Conservation (phyloP, 2,797 vertebrate species). For the Leucoraja ocellata region DNA sequence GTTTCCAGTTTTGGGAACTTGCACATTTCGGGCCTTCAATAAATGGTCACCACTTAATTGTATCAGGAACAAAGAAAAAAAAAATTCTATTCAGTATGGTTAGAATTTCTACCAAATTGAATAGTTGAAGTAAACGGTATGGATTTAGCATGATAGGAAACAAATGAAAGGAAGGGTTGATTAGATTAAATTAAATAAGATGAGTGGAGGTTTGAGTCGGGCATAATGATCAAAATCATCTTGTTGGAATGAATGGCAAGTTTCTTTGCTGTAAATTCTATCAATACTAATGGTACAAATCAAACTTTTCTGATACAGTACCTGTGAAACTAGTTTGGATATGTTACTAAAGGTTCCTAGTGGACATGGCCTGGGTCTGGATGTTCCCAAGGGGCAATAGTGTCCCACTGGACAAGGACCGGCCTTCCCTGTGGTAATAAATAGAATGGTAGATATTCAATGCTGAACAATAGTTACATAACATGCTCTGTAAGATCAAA, state of each 20-base stretch:
- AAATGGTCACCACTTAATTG: not conserved
- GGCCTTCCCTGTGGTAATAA: slow-evolving; percentile 55
- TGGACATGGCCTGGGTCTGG: slow-evolving; percentile 67
- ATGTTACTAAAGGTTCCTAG: slow-evolving; percentile 67
- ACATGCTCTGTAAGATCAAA: not conserved
- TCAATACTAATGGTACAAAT: not conserved
- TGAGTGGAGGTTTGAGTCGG: not conserved
- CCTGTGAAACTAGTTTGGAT: slow-evolving; percentile 64
- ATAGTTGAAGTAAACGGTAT: not conserved
- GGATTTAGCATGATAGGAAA: not conserved
- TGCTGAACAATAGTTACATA: not conserved
- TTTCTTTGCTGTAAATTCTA: not conserved
- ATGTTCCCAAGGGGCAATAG: slow-evolving; percentile 67
- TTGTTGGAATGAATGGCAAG: not conserved
- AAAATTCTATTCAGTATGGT: not conserved
- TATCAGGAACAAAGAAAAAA: not conserved
- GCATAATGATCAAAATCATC: not conserved
- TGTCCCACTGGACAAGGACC: slow-evolving; percentile 74
- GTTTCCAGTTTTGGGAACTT: not conserved
- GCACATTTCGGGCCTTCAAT: not conserved
- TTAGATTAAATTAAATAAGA: not conserved
- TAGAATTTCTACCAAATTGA: not conserved
- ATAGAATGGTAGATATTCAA: not conserved
- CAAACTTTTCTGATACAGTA: slow-evolving; percentile 43
- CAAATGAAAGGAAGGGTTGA: not conserved